These are phyloP conservation scores for Anadara kagoshimensis DNA, from an alignment of 1,140 invertebrate species.

Conservation along the genomic window DNA sequence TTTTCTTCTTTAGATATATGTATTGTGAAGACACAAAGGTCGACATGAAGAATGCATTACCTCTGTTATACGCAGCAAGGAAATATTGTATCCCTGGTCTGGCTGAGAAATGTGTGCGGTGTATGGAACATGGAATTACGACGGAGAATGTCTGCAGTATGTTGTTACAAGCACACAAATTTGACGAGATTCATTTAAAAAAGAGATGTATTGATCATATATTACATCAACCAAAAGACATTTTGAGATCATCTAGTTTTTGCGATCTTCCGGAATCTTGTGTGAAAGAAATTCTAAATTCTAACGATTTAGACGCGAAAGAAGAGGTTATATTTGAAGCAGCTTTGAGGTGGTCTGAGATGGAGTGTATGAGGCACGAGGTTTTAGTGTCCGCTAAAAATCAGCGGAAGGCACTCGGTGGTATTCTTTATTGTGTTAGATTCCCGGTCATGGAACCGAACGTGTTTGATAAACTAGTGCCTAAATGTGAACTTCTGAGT, in stretches of 20 bases:
- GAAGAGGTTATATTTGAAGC: constrained; percentile 43
- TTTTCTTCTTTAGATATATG: constrained; percentile 45
- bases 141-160: constrained; percentile 82
- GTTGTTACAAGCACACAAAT: constrained; percentile 48
- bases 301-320: constrained; percentile 36
- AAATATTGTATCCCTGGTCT: constrained; percentile 87
- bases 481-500: constrained; percentile 31
- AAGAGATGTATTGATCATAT: constrained; percentile 45
- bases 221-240: constrained; percentile 32
- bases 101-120: constrained; percentile 86
- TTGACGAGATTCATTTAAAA: constrained; percentile 43
- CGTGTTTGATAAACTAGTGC: constrained; percentile 31
- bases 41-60: constrained; percentile 87
- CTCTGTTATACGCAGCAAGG: constrained; percentile 88
- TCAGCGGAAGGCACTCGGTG: constrained; percentile 34
- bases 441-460: constrained; percentile 33
- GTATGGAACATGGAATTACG: constrained; percentile 84
- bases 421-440: constrained; percentile 34
- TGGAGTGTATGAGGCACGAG: constrained; percentile 41
- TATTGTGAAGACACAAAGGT: constrained; percentile 67
- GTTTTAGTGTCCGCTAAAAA: constrained; percentile 25
- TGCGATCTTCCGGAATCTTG: constrained; percentile 36
- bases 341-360: constrained; percentile 42
- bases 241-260: constrained; percentile 36
- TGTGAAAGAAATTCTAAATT: constrained; percentile 34